Conservation (phyloP, 2,888 invertebrate genomes). For the Amblyjoppa proteus region DNA sequence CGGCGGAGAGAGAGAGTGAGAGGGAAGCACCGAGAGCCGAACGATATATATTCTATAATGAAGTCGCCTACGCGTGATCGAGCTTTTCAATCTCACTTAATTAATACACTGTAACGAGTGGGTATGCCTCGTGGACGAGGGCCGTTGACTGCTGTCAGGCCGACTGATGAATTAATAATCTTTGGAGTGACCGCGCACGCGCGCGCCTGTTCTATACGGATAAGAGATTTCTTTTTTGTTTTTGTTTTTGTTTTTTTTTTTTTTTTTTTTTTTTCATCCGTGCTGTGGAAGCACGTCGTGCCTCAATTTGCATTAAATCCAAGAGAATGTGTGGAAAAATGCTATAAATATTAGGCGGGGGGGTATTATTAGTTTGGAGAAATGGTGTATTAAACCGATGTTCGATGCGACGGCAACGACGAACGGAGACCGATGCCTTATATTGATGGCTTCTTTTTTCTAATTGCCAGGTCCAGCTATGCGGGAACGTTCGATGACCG, state of each 20-base stretch:
- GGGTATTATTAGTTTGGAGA: conserved; percentile 24
- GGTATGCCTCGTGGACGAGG: conserved; percentile 34
- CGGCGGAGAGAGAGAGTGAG: not conserved
- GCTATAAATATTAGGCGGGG: conserved; percentile 31
- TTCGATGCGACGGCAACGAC: not conserved
- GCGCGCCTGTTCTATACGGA: conserved; percentile 42
- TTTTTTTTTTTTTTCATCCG: not conserved
- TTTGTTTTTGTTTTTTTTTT: not conserved
- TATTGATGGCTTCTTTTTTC: conserved; percentile 38
- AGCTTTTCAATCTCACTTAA: conserved; percentile 65
- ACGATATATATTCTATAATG: conserved; percentile 48
- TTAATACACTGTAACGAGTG: conserved; percentile 61
- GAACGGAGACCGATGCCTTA: not conserved
- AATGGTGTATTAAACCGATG: conserved; percentile 9
- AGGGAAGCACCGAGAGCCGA: not conserved
- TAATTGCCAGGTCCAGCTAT: conserved; percentile 37
- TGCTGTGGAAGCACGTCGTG: not conserved
- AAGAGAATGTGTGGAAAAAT: conserved; percentile 29
- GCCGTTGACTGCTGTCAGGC: conserved; percentile 59
- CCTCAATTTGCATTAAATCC: conserved; percentile 46
- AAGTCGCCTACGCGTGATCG: conserved; percentile 63
- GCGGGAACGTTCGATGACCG: conserved; percentile 59
- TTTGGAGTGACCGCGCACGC: conserved; percentile 39
- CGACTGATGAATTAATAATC: conserved; percentile 66
- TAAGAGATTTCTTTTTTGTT: conserved; percentile 29